Percentiles rank a stretch among this genome's conserved stretches.
These are phyloP conservation scores for Aplochiton taeniatus DNA, from an alignment of 2,797 vertebrate genomes.

Conservation along the genomic window DNA sequence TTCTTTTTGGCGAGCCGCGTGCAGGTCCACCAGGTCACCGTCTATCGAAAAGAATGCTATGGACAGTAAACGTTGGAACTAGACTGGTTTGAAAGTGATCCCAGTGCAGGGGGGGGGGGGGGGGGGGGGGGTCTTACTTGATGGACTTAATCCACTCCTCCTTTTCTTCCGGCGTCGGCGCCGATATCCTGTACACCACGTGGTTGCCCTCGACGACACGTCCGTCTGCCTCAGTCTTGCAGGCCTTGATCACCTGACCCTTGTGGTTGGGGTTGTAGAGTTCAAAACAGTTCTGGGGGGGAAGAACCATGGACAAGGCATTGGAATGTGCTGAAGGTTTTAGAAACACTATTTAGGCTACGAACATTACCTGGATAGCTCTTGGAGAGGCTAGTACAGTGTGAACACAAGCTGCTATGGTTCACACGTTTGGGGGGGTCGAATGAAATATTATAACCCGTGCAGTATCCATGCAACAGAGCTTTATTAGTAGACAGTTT, in stretches of 20 bases:
- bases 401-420: no score
- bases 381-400: no score
- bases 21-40: no score
- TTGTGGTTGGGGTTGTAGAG: conserved; percentile 97
- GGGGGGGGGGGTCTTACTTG: conserved; percentile 78
- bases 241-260: conserved; percentile 97
- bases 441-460: no score
- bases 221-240: conserved; percentile 96
- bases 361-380: not conserved
- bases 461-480: no score
- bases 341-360: not conserved
- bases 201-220: conserved; percentile 97
- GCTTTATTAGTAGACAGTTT: no score
- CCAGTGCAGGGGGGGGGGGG: not conserved
- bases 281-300: conserved; percentile 92
- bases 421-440: no score
- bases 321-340: no score
- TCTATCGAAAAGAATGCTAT: no score
- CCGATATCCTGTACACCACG: conserved; percentile 96
- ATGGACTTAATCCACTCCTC: conserved; percentile 99
- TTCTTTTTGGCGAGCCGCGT: no score
- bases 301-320: not conserved
- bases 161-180: conserved; percentile 94
- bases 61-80: no score
- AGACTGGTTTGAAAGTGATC: not conserved